Base-by-base conservation (phyloP, 23 tunicate species). In the Trididemnum clinides region DNA sequence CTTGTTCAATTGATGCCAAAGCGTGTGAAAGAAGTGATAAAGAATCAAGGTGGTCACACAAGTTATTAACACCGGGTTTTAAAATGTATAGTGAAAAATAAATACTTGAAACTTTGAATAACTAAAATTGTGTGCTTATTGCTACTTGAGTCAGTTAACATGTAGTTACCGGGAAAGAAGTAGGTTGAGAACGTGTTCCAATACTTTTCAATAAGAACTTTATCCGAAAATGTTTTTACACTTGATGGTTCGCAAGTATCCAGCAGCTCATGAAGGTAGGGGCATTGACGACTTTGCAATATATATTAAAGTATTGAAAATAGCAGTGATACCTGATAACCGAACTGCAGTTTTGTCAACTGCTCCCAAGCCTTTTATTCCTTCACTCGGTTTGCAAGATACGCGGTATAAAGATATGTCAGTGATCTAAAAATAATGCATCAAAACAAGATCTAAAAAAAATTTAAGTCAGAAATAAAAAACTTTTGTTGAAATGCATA, bases 1-100 rank as follows among this genome's bases (percentile, higher is more conserved):
- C 57, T 74, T 19, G 31, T 74, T 19, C 58, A 74, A 74, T 74
- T 58, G 4, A 74, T 74, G 81, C 81, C 81, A 74, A 74, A 74
- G 30, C 58, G 81, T 19, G 81, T 74, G 58, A 74, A 38, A 39
- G 59, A 74, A 23, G 23, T 74, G 30, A 2, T 74, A 23, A 74
- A 74, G 31, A 74, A 39, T 39, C 19, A 39, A 74, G 58, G 81
- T 19, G 81, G 81, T 38, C 76, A 69, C 38, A 69, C 38, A 29
- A 69, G 37, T 69, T 69, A 69, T 69, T 69, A 69, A 33, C 7
- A 69, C 76, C 23, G 10, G 69, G 25, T 62, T 12, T 62, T 62
- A 23, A 18, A 62, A 62, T 62, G 69, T n/a, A 62, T 62, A 19
- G 25, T n/a, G 69, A 19, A 62, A 62, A 62, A 62, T 62, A 62